Percentiles rank a stretch among this genome's conserved stretches.
These are phyloP conservation scores for Nemurella pictetii DNA, from an alignment of 2,888 invertebrate genomes.

Conservation along the genomic window DNA sequence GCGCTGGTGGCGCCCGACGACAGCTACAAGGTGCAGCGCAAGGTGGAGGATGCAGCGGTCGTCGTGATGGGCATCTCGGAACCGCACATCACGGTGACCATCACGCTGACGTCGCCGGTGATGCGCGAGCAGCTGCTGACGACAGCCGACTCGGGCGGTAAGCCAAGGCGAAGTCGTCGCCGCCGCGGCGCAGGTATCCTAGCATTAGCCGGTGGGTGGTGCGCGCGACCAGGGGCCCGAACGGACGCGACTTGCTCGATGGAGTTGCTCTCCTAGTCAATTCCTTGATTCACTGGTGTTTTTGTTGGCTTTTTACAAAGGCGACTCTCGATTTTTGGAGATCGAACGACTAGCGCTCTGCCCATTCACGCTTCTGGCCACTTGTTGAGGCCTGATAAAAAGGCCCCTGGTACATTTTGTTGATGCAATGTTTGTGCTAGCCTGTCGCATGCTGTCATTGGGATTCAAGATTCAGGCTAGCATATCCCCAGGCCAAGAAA, in stretches of 20 bases:
- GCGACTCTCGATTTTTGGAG: too few species aligned
- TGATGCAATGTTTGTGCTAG: slow-evolving; percentile 38
- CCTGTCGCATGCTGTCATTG: slow-evolving; percentile 38
- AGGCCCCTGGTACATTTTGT: background rate
- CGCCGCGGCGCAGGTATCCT: slow-evolving; percentile 36
- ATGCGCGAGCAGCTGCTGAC: slow-evolving; percentile 72
- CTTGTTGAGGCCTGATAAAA: background rate
- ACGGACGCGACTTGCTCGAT: background rate
- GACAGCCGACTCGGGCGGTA: slow-evolving; percentile 45
- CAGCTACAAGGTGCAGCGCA: slow-evolving; percentile 81
- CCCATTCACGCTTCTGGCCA: background rate
- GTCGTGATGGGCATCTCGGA: slow-evolving; percentile 76
- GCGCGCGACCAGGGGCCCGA: slow-evolving; percentile 35
- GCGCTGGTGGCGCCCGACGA: slow-evolving; percentile 68
- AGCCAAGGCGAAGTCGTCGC: slow-evolving; percentile 39
- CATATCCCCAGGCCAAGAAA: slow-evolving; percentile 45
- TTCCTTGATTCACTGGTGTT: slow-evolving; percentile 24
- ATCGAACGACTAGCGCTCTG: background rate
- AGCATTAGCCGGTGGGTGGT: slow-evolving; percentile 20
- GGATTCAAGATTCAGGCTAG: slow-evolving; percentile 41
- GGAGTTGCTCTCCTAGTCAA: slow-evolving; percentile 32
- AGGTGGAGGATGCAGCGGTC: slow-evolving; percentile 83
- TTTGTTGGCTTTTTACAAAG: background rate
- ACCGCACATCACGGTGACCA: slow-evolving; percentile 70
- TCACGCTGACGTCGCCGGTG: slow-evolving; percentile 90